phyloP scores from a whole-genome alignment of 1,140 invertebrate genomes.

The Ceratina australensis region DNA sequence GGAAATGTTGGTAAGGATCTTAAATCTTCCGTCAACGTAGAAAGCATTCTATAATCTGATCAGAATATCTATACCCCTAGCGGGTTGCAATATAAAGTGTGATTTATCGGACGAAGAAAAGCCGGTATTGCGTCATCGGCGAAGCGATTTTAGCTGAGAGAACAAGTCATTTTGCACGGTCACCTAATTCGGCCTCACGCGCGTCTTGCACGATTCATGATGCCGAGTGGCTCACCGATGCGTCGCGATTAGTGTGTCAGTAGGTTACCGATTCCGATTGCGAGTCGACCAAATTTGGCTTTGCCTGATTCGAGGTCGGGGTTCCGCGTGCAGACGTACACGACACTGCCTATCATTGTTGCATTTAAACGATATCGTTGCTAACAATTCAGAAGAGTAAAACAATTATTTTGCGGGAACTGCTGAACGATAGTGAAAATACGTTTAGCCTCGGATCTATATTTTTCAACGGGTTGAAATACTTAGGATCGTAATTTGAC shows the following conservation, averaged over 20 bases:
- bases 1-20: too few relatives aligned
- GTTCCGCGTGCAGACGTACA: neutral
- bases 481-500: too few relatives aligned
- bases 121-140: constrained; percentile 11
- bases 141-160: constrained; percentile 3
- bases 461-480: too few relatives aligned
- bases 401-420: too few relatives aligned
- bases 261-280: constrained; percentile 73
- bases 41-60: neutral
- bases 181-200: constrained; percentile 60
- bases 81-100: constrained; percentile 17
- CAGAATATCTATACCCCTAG: neutral
- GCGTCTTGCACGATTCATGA: constrained; percentile 52
- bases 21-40: neutral
- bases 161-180: constrained; percentile 46
- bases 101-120: constrained; percentile 29
- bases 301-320: constrained; percentile 51
- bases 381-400: too few relatives aligned
- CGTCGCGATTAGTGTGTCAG: constrained; percentile 72
- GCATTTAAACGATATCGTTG: too few relatives aligned
- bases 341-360: too few relatives aligned
- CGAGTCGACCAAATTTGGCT: constrained; percentile 71
- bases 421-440: too few relatives aligned
- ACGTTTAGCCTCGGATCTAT: too few relatives aligned
- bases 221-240: constrained; percentile 41